phyloP scores from a whole-genome alignment of 1,140 invertebrate genomes.

The Scaptomyza montana region DNA sequence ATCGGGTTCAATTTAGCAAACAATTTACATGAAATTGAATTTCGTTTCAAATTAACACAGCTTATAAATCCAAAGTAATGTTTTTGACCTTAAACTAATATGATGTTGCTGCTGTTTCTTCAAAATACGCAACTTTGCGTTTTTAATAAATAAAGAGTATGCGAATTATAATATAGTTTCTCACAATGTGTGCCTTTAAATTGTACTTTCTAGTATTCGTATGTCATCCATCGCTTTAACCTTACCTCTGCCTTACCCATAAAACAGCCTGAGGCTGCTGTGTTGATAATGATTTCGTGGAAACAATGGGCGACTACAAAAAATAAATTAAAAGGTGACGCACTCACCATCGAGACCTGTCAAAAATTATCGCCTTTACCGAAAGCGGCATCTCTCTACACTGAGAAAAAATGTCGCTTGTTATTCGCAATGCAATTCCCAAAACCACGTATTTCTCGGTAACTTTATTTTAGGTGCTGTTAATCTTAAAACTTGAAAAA shows the following conservation, averaged over 20 bases:
- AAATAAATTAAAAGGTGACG: conserved; percentile 14
- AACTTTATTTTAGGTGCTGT: no score
- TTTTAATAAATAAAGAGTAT: neutral
- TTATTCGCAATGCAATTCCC: neutral
- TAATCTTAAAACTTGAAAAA: no score
- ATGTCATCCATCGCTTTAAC: neutral
- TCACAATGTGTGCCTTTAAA: neutral
- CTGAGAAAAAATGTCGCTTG: conserved; percentile 5
- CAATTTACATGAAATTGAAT: conserved; percentile 26
- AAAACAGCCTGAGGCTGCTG: conserved; percentile 17
- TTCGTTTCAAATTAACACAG: neutral
- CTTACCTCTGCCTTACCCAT: neutral
- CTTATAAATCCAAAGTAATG: neutral
- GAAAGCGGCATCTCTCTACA: conserved; percentile 12
- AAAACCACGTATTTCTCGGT: no score
- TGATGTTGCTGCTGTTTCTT: no score
- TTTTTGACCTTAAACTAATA: conserved; percentile 3
- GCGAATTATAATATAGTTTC: no score
- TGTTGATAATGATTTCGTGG: conserved; percentile 32
- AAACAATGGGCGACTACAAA: conserved; percentile 26
- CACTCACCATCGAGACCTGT: conserved; percentile 18
- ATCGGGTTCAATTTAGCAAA: conserved; percentile 4
- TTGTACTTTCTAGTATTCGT: neutral
- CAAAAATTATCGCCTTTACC: conserved; percentile 6
- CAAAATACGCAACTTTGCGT: no score